Evolutionary conservation across 1,140 invertebrate genomes (phyloP), one percentile per base, ranked within the genome.

Genomic region (Cylas formicarius): DNA sequence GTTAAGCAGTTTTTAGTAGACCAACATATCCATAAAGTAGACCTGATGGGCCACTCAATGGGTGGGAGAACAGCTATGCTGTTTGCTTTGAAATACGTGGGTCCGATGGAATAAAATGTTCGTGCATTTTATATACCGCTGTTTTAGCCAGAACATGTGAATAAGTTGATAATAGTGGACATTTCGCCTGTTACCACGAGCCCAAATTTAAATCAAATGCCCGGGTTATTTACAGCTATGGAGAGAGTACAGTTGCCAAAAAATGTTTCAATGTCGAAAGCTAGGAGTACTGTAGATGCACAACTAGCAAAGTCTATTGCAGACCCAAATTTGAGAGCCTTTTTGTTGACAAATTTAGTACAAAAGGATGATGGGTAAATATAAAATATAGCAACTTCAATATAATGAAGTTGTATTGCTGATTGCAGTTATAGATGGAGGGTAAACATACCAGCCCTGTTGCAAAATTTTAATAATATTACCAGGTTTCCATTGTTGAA

Each of bases 1-100:
- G 58, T 94, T 26, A 53, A 75, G 1, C 42, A 71, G 20, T 68
- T 91, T 14, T 66, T 88, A 52, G 63, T 74, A 5, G 26, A 76
- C 34, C 62, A 87, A 29, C 59, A 69, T 0, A 69, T 87, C 4
- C 46, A 71, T 0, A 80, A 77, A 65, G 74, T 78, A 11, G 68
- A 77, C 44, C 54, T 93, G 4, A 65, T 96, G 46, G 91, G 91
- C 0, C 90, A 96, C 58, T 90, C 88, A 44, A 92, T 95, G 85
- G 91, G 91, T 11, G 92, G 90, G 10, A 78, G 86, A 39, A 71
- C 82, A 2, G 79, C 81, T 29, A 94, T 95, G 89, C 72, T 72
- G 18, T 70, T 84, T 18, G 81, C 89, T 23, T 63, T 93, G 10
- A 72, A 67, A 55, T 53, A 53, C 35, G 50, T 53, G 9, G 40